phyloP scores from a whole-genome alignment of 2,113 vertebrate species.

The Spea multiplicata region DNA sequence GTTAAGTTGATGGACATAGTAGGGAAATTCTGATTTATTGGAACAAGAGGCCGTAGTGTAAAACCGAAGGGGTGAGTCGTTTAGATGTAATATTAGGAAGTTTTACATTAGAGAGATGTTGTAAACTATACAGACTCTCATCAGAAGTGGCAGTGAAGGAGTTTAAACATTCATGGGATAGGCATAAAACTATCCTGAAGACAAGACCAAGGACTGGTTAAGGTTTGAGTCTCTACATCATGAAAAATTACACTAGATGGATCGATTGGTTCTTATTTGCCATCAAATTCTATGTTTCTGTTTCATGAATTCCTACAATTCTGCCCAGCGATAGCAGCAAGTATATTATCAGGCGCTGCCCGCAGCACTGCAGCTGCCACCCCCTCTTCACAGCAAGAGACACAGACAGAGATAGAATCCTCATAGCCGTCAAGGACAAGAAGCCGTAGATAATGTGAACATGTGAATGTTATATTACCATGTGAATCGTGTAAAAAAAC shows the following conservation, averaged over 20 bases:
- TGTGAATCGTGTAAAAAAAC: background rate
- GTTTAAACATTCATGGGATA: too few relatives aligned
- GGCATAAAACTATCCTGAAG: too few relatives aligned
- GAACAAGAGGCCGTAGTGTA: too few relatives aligned
- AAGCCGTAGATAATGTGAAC: slow-evolving; percentile 4
- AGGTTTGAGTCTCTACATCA: background rate
- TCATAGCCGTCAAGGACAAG: slow-evolving; percentile 5
- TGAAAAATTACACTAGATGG: background rate
- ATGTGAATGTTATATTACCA: slow-evolving; percentile 19
- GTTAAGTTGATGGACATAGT: too few relatives aligned
- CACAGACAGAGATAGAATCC: slow-evolving; percentile 4
- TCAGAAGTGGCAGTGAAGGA: background rate
- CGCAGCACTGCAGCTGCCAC: slow-evolving; percentile 12
- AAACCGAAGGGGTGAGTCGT: too few relatives aligned
- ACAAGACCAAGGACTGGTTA: too few relatives aligned
- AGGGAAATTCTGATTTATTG: too few relatives aligned
- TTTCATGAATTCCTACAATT: background rate
- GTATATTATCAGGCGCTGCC: slow-evolving; percentile 9
- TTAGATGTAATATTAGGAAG: too few relatives aligned
- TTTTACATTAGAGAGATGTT: too few relatives aligned
- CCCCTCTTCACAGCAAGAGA: slow-evolving; percentile 6
- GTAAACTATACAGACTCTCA: background rate
- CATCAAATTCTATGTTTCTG: too few relatives aligned
- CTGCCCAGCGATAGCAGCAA: slow-evolving; percentile 35
- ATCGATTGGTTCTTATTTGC: too few relatives aligned